phyloP scores from a whole-genome alignment of 2,797 vertebrate genomes.

The Diglossa cyanea region DNA sequence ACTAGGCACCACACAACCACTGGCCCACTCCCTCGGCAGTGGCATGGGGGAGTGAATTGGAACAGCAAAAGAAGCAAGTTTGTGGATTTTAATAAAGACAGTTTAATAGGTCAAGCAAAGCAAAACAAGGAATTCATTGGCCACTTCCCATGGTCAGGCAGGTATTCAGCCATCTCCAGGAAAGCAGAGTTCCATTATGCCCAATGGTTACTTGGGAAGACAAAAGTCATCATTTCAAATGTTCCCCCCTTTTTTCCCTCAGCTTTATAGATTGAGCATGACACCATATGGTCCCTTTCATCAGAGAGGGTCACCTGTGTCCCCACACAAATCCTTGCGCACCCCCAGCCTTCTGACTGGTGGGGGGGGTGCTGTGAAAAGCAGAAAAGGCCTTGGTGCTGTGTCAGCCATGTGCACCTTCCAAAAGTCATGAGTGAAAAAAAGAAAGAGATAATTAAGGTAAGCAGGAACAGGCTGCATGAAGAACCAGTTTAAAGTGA shows the following conservation, averaged over 20 bases:
- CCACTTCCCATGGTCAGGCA: not conserved
- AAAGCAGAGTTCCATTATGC: not conserved
- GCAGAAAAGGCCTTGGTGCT: not conserved
- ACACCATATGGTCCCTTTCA: rapidly evolving
- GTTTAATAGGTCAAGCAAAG: not conserved
- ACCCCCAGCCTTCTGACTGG: not conserved
- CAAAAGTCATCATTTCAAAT: not conserved
- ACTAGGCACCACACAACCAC: not conserved
- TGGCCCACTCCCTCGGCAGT: not conserved
- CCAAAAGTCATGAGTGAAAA: not conserved
- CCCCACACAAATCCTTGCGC: not conserved
- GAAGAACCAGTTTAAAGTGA: not conserved
- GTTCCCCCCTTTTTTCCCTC: not conserved
- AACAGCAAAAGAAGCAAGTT: not conserved
- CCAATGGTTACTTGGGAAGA: not conserved
- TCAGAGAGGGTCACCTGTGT: not conserved
- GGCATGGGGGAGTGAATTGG: not conserved
- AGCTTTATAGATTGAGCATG: not conserved
- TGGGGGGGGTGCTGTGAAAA: not conserved
- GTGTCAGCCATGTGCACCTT: rapidly evolving
- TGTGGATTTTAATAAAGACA: not conserved
- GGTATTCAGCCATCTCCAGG: not conserved
- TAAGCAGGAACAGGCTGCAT: not conserved
- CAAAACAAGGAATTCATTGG: not conserved
- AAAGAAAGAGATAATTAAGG: not conserved